Evolutionary conservation across 1,140 invertebrate genomes (phyloP).

Genomic region (Vollenhovia emeryi): DNA sequence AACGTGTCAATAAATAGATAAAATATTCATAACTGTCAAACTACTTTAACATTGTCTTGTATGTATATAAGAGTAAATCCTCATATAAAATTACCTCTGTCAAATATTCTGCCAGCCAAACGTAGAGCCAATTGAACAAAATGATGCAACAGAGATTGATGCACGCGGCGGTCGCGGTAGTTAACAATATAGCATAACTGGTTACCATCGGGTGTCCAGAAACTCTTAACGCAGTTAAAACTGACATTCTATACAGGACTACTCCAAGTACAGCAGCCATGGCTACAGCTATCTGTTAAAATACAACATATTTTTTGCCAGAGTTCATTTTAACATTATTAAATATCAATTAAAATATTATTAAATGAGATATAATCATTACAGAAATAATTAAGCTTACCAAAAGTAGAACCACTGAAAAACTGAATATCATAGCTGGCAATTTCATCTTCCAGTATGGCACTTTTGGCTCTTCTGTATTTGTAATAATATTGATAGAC

Average conservation of each 20-base stretch:
- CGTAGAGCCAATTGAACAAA: conserved; percentile 96
- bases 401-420: conserved; percentile 93
- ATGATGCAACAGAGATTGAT: conserved; percentile 95
- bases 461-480: conserved; percentile 92
- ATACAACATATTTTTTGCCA: conserved; percentile 4
- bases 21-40: too few species aligned
- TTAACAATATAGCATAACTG: conserved; percentile 92
- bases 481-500: conserved; percentile 91
- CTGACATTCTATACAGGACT: conserved; percentile 96
- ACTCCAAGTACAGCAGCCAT: conserved; percentile 95
- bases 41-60: too few species aligned
- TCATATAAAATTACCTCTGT: conserved; percentile 89
- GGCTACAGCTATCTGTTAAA: conserved; percentile 89
- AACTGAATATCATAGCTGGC: conserved; percentile 93
- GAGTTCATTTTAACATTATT: neutral
- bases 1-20: neutral
- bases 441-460: conserved; percentile 95
- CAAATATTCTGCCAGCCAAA: conserved; percentile 94
- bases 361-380: neutral
- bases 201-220: conserved; percentile 88
- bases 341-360: neutral
- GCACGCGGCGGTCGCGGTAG: conserved; percentile 93
- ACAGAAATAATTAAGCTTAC: conserved; percentile 82
- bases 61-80: neutral
- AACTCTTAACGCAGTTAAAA: conserved; percentile 90